Evolutionary conservation across 2,888 invertebrate species (phyloP), one percentile per base, ranked within the genome.

Genomic region (Fissipunctia ypsillon): DNA sequence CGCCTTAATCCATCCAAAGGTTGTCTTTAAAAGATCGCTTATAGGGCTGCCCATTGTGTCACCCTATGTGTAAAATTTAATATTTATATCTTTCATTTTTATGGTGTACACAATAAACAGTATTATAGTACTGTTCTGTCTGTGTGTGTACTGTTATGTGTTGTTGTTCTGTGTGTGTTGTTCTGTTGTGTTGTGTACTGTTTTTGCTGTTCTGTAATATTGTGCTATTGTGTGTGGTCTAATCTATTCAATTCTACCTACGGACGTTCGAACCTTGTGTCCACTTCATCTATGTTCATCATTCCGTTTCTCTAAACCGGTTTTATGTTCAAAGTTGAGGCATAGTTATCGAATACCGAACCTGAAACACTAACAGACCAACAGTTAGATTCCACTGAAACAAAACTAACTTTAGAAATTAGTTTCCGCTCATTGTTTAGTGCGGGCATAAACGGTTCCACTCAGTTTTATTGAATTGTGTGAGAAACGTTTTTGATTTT

Each of bases 371-470:
- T 59, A 81, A 67, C 81, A 65, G 68, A 16, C 66, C 43, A 76
- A 66, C 61, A 43, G 43, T 82, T 71, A 73, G 66, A 78, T 71
- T 84, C 70, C 68, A 69, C 69, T 72, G 56, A 67, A 84, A 77
- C 78, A 67, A 82, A 71, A 69, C 78, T 60, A 78, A 83, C 73
- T 83, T 82, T 25, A 57, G 67, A 72, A 73, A 83, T 83, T 85
- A 85, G 83, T 82, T 85, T 56, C 61, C 59, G 60, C 66, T 71
- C 67, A 85, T 85, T 86, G 75, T 86, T 75, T 38, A 60, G 25
- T 56, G 38, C 59, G 69, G 25, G 43, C 63, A 76, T 69, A 65
- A 80, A 74, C 60, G 80, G 72, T 68, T 80, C 41, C 25, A 35
- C 50, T 52, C 45, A 45, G 35, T 74, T 84, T 84, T 75, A 75